Conservation (phyloP, 2,888 invertebrate genomes). For the Agonopterix subpropinquella region DNA sequence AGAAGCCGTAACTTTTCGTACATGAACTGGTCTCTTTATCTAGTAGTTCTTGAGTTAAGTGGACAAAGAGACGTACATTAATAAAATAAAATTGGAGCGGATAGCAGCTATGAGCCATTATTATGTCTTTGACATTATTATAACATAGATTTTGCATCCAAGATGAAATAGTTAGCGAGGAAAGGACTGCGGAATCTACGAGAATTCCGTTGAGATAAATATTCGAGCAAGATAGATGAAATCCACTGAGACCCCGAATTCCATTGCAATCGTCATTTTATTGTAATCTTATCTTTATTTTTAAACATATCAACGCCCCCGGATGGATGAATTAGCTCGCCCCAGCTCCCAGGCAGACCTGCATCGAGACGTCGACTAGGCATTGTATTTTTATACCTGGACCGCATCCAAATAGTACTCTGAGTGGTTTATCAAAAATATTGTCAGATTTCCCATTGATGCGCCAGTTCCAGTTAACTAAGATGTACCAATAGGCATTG, state of each 20-base stretch:
- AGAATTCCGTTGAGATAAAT: background rate
- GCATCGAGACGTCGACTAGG: constrained; percentile 49
- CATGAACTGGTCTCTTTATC: no score
- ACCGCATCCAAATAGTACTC: constrained; percentile 66
- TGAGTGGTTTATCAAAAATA: constrained; percentile 44
- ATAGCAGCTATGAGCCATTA: no score
- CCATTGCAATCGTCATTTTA: background rate
- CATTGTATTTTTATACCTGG: constrained; percentile 73
- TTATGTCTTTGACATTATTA: background rate
- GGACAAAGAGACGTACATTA: no score
- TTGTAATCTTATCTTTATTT: constrained; percentile 9
- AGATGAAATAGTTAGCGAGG: no score
- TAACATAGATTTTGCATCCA: no score
- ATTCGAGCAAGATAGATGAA: background rate
- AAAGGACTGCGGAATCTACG: background rate
- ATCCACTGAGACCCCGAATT: background rate
- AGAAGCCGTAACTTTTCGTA: no score
- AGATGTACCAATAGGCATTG: constrained; percentile 4
- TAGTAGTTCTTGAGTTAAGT: no score
- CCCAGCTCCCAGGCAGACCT: constrained; percentile 49
- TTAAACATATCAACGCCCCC: constrained; percentile 11
- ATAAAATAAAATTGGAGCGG: no score
- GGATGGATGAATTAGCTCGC: constrained; percentile 23
- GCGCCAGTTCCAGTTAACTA: constrained; percentile 6
- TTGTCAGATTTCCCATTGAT: constrained; percentile 27